Percentiles rank a stretch among this genome's conserved stretches.
phyloP scores from a whole-genome alignment of 2,797 vertebrate species.

The Enteromius viviparus region DNA sequence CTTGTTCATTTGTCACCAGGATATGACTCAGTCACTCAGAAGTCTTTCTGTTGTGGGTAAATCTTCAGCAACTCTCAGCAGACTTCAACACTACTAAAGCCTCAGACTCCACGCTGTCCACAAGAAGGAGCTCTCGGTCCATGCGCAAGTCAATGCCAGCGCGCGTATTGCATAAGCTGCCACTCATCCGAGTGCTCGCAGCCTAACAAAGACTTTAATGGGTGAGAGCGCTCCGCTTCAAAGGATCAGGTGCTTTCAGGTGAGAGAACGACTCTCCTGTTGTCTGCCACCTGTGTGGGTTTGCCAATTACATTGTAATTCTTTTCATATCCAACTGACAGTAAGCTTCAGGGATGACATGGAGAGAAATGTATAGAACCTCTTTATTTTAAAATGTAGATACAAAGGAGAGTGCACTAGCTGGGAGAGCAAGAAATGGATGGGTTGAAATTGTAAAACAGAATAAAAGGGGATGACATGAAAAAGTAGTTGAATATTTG shows the following conservation, averaged over 20 bases:
- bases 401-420: constrained; percentile 6
- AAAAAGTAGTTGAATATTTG: background rate
- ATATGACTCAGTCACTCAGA: background rate
- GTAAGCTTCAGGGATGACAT: constrained; percentile 2
- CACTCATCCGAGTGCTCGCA: constrained; percentile 29
- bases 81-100: background rate
- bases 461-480: background rate
- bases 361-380: constrained; percentile 19
- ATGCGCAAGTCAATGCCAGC: background rate
- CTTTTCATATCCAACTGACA: constrained; percentile 10
- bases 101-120: constrained; percentile 24
- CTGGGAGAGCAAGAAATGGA: background rate
- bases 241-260: constrained; percentile 44
- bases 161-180: constrained; percentile 37
- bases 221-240: constrained; percentile 43
- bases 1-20: background rate
- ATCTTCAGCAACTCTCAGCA: background rate
- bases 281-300: constrained; percentile 17
- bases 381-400: constrained; percentile 31
- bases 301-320: constrained; percentile 21
- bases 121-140: constrained; percentile 57
- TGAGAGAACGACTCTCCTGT: constrained; percentile 5
- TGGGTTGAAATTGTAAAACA: background rate
- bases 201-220: constrained; percentile 51
- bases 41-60: background rate